Evolutionary conservation across 2,113 vertebrate species (phyloP), one percentile per base, ranked within the genome.

Genomic region (Lathamus discolor): DNA sequence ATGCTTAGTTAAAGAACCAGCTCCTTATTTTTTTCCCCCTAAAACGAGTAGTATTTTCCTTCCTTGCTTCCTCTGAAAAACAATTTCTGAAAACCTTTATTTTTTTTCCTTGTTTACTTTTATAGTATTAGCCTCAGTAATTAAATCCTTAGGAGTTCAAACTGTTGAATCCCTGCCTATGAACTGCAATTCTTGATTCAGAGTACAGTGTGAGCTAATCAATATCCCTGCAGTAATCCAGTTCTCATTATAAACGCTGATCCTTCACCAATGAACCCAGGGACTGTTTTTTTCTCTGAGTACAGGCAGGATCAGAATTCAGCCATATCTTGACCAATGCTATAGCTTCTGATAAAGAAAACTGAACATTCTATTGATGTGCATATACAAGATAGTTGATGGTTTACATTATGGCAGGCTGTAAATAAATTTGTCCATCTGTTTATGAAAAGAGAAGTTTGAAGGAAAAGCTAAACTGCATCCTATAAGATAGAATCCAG

Each of bases 91-190:
- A 91, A 87, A 76, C 22, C 14, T 81, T 72, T 57, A 35, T 4
- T 6, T 46, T 62, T 81, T 72, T 91, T 77, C 57, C 16, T 67
- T 62, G 52, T 18, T 52, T 88, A 63, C 23, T 33, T 81, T 90
- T 81, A 51, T 73, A 66, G 48, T 74, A 80, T 75, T 91, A 88
- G 19, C 28, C 14, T 88, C 55, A 22, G 48, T 90, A 81, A 68
- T 91, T 88, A 81, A 91, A 85, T 87, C 29, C 29, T 85, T 84
- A 88, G 79, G 57, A 91, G 64, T 84, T 91, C 57, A 80, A 64
- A 90, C 62, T 82, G 37, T 54, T 88, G 88, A 90, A 85, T 85
- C 31, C 77, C 55, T 84, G 2, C 41, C 41, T 90, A 75, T 68
- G 84, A 85, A 52, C 8, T 27, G 29, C 33, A 90, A 5, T 79